Evolutionary conservation across 1,140 invertebrate genomes (phyloP).

Genomic region (Drosophila nigrodunni): DNA sequence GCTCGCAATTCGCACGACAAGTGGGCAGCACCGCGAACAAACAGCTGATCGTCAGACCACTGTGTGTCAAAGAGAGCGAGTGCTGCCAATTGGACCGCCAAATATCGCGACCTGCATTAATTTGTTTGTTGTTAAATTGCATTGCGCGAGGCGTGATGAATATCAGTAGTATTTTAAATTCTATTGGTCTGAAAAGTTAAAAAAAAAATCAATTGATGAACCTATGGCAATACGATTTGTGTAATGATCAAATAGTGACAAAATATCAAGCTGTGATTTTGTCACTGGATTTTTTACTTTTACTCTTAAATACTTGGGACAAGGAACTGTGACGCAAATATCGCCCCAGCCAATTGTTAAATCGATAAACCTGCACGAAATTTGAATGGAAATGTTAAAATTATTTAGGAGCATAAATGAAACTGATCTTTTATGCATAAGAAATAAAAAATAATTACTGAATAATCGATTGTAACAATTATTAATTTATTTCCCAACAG

Average conservation of each 20-base stretch:
- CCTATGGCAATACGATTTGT: too few relatives aligned
- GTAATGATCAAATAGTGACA: too few relatives aligned
- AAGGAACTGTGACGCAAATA: too few relatives aligned
- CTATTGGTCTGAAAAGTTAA: too few relatives aligned
- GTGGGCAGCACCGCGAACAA: slow-evolving; percentile 44
- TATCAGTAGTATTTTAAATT: too few relatives aligned
- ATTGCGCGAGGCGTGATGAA: too few relatives aligned
- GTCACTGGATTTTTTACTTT: too few relatives aligned
- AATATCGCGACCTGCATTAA: slow-evolving; percentile 69
- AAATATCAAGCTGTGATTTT: too few relatives aligned
- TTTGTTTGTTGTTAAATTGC: slow-evolving; percentile 42
- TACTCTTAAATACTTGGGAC: too few relatives aligned
- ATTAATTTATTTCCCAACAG: slow-evolving; percentile 28
- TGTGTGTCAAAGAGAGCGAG: slow-evolving; percentile 4
- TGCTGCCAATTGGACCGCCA: slow-evolving; percentile 20
- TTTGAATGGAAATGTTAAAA: not conserved
- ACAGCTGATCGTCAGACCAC: slow-evolving; percentile 60
- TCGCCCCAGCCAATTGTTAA: too few relatives aligned
- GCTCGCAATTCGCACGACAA: slow-evolving; percentile 44
- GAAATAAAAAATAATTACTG: not conserved
- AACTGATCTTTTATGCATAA: too few relatives aligned
- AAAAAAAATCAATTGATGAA: too few relatives aligned
- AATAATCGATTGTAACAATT: not conserved
- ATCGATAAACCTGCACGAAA: not conserved
- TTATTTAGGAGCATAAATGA: not conserved